Evolutionary conservation across 1,140 invertebrate genomes (phyloP).

Genomic region (Cyclina sinensis): DNA sequence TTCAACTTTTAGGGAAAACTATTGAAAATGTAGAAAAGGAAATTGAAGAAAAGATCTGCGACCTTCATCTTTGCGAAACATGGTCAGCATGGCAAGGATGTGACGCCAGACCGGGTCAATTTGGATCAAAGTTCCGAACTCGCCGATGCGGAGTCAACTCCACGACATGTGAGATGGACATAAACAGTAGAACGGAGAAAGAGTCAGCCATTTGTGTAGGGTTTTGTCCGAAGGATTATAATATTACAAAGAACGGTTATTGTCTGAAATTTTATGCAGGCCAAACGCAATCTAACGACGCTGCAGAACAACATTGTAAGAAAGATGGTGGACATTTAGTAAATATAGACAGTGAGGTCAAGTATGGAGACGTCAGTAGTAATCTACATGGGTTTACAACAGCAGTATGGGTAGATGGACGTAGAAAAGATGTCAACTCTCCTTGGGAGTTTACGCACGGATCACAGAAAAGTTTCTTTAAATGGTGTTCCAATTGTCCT

Average conservation of each 20-base stretch:
- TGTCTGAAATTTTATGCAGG: background rate
- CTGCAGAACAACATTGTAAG: background rate
- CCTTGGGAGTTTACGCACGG: background rate
- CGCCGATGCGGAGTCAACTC: background rate
- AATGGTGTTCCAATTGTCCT: background rate
- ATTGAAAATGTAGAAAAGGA: background rate
- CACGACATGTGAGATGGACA: background rate
- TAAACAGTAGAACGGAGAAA: background rate
- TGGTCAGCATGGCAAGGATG: background rate
- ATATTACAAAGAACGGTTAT: background rate
- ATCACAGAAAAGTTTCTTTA: background rate
- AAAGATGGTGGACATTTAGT: background rate
- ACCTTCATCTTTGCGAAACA: background rate
- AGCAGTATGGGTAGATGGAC: background rate
- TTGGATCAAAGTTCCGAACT: background rate
- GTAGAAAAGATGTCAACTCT: background rate
- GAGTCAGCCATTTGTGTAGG: background rate
- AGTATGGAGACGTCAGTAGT: background rate
- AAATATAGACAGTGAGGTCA: background rate
- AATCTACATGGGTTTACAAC: background rate
- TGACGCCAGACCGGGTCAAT: background rate
- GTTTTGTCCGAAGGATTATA: background rate
- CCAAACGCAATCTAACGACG: background rate
- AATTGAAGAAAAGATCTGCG: background rate
- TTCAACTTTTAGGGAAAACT: background rate